Evolutionary conservation across 2,113 vertebrate species (phyloP).

Genomic region (Poeciliopsis retropinna): DNA sequence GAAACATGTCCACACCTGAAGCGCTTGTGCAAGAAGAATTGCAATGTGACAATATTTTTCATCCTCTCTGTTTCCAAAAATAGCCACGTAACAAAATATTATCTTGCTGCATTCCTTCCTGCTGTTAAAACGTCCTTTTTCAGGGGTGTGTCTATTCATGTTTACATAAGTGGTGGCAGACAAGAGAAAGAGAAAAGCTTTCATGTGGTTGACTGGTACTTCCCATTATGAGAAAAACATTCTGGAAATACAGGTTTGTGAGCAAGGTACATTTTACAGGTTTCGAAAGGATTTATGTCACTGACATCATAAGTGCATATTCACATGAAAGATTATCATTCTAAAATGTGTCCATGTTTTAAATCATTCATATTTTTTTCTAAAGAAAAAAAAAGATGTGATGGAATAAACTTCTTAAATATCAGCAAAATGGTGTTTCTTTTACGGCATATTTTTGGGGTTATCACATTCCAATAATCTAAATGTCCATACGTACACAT

Average conservation of each 20-base stretch:
- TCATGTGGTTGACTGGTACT: conserved; percentile 1
- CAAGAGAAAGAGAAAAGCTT: neutral
- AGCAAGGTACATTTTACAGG: neutral
- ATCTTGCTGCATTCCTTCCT: conserved; percentile 5
- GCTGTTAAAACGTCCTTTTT: neutral
- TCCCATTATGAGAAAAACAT: conserved; percentile 9
- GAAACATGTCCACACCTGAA: neutral
- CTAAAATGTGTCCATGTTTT: neutral
- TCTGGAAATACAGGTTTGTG: conserved; percentile 22
- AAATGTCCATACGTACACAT: too few relatives aligned
- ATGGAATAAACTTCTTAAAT: neutral
- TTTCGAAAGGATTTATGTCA: neutral
- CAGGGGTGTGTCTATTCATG: neutral
- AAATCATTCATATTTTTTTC: neutral
- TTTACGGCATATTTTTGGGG: too few relatives aligned
- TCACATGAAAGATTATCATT: neutral
- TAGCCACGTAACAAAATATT: neutral
- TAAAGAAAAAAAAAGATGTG: neutral
- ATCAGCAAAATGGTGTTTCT: too few relatives aligned
- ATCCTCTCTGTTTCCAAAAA: neutral
- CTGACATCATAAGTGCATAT: neutral
- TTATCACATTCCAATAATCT: too few relatives aligned
- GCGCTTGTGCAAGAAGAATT: neutral
- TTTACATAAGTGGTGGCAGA: conserved; percentile 1
- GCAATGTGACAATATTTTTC: neutral